Evolutionary conservation across 2,888 invertebrate species (phyloP).

Genomic region (Drosophila kanekoi): DNA sequence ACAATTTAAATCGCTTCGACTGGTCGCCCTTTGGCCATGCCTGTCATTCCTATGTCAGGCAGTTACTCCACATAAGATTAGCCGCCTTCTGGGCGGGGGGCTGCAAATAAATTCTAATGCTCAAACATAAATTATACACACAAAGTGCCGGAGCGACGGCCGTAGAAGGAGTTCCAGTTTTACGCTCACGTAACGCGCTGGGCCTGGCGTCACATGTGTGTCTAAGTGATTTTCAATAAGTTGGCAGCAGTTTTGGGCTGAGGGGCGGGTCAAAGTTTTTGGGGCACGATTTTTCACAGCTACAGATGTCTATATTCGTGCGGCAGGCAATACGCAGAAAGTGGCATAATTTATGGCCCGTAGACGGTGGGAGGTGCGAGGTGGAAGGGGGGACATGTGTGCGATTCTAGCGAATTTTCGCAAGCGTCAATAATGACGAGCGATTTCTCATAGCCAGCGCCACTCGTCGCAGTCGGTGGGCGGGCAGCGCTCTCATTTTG

Average conservation of each 20-base stretch:
- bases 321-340: slow-evolving; percentile 52
- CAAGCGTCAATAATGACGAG: slow-evolving; percentile 80
- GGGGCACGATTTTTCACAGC: slow-evolving; percentile 80
- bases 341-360: slow-evolving; percentile 74
- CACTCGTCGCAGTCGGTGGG: slow-evolving; percentile 25
- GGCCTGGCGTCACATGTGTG: slow-evolving; percentile 71
- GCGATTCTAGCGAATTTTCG: slow-evolving; percentile 68
- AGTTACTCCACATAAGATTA: slow-evolving; percentile 39
- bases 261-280: slow-evolving; percentile 70
- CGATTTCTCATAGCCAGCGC: slow-evolving; percentile 73
- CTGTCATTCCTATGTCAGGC: slow-evolving; percentile 47
- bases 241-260: slow-evolving; percentile 49
- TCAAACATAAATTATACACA: slow-evolving; percentile 68
- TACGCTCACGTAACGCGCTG: slow-evolving; percentile 64
- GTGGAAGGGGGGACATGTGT: slow-evolving; percentile 47
- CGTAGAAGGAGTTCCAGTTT: slow-evolving; percentile 35
- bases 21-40: slow-evolving; percentile 39
- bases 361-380: neutral
- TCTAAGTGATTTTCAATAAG: slow-evolving; percentile 81
- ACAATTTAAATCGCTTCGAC: slow-evolving; percentile 34
- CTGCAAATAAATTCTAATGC: slow-evolving; percentile 59
- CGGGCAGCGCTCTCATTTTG: slow-evolving; percentile 57
- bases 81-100: slow-evolving; percentile 9
- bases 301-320: slow-evolving; percentile 74
- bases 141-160: slow-evolving; percentile 40